phyloP scores from a whole-genome alignment of 1,140 invertebrate species.

The Apis florea region DNA sequence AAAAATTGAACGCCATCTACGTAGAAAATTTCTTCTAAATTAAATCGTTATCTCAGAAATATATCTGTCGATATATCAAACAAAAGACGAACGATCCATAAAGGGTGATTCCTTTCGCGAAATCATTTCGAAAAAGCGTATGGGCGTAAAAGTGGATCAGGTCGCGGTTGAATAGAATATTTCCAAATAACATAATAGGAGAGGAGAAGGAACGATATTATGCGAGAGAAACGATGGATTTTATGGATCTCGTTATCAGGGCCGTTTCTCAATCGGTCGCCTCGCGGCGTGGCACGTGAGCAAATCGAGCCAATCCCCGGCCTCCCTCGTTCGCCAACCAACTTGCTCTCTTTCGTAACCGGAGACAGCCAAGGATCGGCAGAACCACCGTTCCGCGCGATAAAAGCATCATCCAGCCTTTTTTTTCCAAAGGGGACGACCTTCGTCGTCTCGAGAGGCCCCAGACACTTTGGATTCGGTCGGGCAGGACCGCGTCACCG shows the following conservation, averaged over 20 bases:
- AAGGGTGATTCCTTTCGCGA: neutral
- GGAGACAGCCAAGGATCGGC: constrained; percentile 19
- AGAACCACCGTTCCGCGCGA: constrained; percentile 11
- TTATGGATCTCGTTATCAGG: constrained; percentile 42
- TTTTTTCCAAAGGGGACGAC: constrained; percentile 7
- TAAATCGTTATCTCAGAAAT: too few species aligned
- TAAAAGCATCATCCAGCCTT: constrained; percentile 33
- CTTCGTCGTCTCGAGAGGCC: constrained; percentile 32
- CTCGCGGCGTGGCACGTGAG: constrained; percentile 29
- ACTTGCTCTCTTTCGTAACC: constrained; percentile 54
- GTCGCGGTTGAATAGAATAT: neutral
- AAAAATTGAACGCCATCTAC: too few species aligned
- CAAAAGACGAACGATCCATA: too few species aligned
- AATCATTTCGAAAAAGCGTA: neutral
- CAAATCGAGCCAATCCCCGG: constrained; percentile 46
- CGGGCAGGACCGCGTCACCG: constrained; percentile 28
- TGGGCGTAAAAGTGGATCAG: neutral
- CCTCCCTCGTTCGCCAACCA: constrained; percentile 28
- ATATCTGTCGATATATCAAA: too few species aligned
- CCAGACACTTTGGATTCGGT: constrained; percentile 32
- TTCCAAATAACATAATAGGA: neutral
- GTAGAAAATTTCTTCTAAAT: too few species aligned
- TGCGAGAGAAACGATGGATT: neutral
- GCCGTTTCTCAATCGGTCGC: constrained; percentile 51
- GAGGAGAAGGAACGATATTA: neutral